Conservation (phyloP, 2,888 invertebrate species). For the Apotomis turbidana region DNA sequence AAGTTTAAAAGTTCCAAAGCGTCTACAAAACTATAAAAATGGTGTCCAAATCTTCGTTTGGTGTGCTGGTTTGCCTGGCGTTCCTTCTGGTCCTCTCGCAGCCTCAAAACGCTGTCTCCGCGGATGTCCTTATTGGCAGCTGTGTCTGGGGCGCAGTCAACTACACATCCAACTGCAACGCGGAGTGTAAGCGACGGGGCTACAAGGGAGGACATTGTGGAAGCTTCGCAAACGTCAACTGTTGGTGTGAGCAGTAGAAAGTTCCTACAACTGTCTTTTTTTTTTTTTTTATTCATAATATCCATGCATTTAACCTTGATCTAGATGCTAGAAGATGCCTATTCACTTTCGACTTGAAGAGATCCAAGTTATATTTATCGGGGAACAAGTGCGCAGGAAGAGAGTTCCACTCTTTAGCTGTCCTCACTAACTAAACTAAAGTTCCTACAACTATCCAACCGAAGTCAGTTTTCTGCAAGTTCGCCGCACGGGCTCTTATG, state of each 20-base stretch:
- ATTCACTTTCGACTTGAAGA: too few relatives aligned
- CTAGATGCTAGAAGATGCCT: too few relatives aligned
- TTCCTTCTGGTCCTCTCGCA: conserved; percentile 51
- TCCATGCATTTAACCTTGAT: too few relatives aligned
- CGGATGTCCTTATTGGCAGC: conserved; percentile 51
- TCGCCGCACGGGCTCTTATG: neutral
- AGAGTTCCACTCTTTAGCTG: too few relatives aligned
- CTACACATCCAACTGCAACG: conserved; percentile 52
- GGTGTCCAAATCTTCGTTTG: conserved; percentile 13
- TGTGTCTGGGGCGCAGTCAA: conserved; percentile 54
- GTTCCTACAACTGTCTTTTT: neutral
- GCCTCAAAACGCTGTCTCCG: conserved; percentile 45
- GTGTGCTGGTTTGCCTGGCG: conserved; percentile 47
- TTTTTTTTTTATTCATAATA: too few relatives aligned
- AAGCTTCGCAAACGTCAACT: conserved; percentile 44
- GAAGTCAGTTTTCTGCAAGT: neutral
- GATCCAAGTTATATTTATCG: too few relatives aligned
- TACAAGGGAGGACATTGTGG: conserved; percentile 50
- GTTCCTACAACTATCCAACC: too few relatives aligned
- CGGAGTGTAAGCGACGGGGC: conserved; percentile 49
- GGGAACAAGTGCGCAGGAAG: too few relatives aligned
- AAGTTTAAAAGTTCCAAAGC: neutral
- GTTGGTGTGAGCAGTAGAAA: conserved; percentile 18
- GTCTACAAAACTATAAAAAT: neutral
- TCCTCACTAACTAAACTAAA: too few relatives aligned